Evolutionary conservation across 2,797 vertebrate species (phyloP), one percentile per base, ranked within the genome.

Genomic region (Melanotaenia nigrans): DNA sequence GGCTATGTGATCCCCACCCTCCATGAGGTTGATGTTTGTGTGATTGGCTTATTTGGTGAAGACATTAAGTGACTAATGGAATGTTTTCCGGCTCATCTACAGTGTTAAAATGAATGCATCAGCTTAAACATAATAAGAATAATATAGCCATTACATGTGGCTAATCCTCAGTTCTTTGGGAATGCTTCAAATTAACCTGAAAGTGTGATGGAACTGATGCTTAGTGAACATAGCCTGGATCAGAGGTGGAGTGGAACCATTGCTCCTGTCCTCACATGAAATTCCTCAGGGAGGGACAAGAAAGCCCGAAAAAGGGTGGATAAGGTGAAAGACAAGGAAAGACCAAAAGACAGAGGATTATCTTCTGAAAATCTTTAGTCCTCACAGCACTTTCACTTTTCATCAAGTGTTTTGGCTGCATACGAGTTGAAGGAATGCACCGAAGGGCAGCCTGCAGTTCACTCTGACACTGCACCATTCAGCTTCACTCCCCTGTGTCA

Each of bases 391-490:
- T 90, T 91, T 89, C 83, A 86, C 77, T 90, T 91, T 87, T 85
- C 88, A 91, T 90, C 83, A 87, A 85, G 62, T 73, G 71, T 89
- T 84, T 81, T 84, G 83, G 90, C 87, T 89, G 82, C 77, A 85
- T 79, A 84, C 18, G 57, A 75, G 73, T 67, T 83, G 80, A 79
- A 92, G 86, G 91, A 93, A 94, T 94, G 85, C 86, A 84, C 90
- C 78, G 47, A 64, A 6, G 85, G 90, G 90, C 82, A 84, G 75
- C 86, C 85, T 84, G 73, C 68, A 68, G 88, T 82, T 91, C 86
- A 83, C 77, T 61, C 64, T 64, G 74, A 85, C 79, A 68, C 68
- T 13, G 36, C 65, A 69, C 60, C 10, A 2, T 28, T 77, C 45
- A 68, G 58, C 85, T 75, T 65, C 18, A 68, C 75, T 24, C 55